Conservation (phyloP, 2,797 vertebrate genomes). For the Hyperoplus immaculatus region DNA sequence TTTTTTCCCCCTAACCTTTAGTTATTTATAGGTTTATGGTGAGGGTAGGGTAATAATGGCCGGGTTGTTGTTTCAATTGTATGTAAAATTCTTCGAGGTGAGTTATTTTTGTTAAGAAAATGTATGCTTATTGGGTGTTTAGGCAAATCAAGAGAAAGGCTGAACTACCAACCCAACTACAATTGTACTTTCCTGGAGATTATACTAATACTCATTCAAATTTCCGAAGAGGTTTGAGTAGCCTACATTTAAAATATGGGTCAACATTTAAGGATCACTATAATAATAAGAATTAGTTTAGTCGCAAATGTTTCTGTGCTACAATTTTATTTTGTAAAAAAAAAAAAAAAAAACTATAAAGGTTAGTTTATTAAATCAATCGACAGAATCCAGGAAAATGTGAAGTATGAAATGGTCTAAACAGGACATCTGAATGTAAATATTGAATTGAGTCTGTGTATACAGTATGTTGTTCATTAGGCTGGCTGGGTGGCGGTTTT, state of each 20-base stretch:
- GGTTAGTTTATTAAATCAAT: not conserved
- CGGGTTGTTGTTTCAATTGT: not conserved
- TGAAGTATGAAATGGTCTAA: too few species aligned
- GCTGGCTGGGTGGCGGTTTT: not conserved
- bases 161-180: not conserved
- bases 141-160: not conserved
- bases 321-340: not conserved
- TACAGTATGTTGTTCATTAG: not conserved
- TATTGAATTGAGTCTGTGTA: not conserved
- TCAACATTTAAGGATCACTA: not conserved
- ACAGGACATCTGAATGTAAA: too few species aligned
- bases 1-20: not conserved
- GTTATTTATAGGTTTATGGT: not conserved
- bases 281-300: not conserved
- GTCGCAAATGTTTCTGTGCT: not conserved
- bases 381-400: too few species aligned
- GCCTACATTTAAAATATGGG: not conserved
- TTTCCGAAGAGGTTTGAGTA: not conserved
- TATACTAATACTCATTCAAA: not conserved
- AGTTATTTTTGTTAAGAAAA: not conserved
- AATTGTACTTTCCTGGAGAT: not conserved
- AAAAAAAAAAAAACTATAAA: not conserved
- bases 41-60: not conserved
- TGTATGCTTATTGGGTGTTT: not conserved
- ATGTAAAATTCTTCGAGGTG: not conserved